Evolutionary conservation across 1,140 invertebrate genomes (phyloP).

Genomic region (Glossosoma conforme): DNA sequence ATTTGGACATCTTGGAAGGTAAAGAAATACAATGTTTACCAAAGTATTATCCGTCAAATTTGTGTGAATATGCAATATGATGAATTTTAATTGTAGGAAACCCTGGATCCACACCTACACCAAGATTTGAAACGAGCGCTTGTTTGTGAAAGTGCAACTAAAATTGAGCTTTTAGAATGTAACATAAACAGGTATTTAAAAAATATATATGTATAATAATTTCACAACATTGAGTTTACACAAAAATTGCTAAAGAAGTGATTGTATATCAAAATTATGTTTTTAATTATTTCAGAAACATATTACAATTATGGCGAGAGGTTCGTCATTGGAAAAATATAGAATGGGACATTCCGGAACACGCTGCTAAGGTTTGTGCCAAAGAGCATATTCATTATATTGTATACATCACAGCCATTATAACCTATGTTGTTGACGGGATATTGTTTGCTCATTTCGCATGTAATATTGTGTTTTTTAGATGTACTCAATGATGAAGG

Average conservation of each 20-base stretch:
- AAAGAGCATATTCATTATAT: neutral
- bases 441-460: no score
- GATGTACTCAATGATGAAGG: conserved; percentile 59
- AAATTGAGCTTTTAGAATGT: conserved; percentile 65
- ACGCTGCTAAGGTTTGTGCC: conserved; percentile 32
- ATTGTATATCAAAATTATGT: conserved; percentile 6
- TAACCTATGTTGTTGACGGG: no score
- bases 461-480: no score
- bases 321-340: conserved; percentile 47
- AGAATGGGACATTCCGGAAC: conserved; percentile 49
- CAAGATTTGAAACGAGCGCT: conserved; percentile 64
- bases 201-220: conserved; percentile 13
- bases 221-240: conserved; percentile 4
- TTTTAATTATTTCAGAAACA: conserved; percentile 29
- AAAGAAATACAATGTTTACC: conserved; percentile 15
- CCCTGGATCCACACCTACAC: conserved; percentile 45
- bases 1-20: conserved; percentile 51
- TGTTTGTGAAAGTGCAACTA: conserved; percentile 60
- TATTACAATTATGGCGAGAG: conserved; percentile 36
- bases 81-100: conserved; percentile 15
- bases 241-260: no score
- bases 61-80: conserved; percentile 4
- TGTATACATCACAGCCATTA: no score
- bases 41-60: neutral
- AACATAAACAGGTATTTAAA: conserved; percentile 66